Conservation (phyloP, 2,888 invertebrate genomes). For the Pollenia angustigena region DNA sequence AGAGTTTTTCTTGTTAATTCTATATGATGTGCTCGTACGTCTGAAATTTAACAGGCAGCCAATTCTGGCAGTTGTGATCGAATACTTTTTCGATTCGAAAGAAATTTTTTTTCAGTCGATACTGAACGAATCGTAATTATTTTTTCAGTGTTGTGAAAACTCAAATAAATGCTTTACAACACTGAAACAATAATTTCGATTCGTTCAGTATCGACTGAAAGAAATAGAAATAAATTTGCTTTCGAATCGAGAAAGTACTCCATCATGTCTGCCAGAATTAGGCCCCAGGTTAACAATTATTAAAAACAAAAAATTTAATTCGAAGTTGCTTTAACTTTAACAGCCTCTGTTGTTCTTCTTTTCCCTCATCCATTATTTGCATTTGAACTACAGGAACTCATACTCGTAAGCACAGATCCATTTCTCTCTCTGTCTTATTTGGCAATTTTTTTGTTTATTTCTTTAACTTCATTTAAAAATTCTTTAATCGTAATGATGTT, state of each 20-base stretch:
- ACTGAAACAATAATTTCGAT: too few relatives aligned
- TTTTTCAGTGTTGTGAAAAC: too few relatives aligned
- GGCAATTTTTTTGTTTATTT: neutral
- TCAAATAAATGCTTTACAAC: too few relatives aligned
- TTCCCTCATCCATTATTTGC: neutral
- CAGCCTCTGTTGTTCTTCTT: neutral
- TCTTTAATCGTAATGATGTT: neutral
- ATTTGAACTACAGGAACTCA: constrained; percentile 22
- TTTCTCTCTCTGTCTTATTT: constrained; percentile 8
- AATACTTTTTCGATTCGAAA: too few relatives aligned
- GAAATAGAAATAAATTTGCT: too few relatives aligned
- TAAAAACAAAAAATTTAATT: neutral
- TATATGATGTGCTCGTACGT: constrained; percentile 55
- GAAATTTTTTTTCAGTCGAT: too few relatives aligned
- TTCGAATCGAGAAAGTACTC: too few relatives aligned
- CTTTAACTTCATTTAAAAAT: constrained; percentile 10
- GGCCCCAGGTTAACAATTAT: too few relatives aligned
- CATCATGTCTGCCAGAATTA: too few relatives aligned
- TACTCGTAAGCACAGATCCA: neutral
- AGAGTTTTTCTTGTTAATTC: neutral
- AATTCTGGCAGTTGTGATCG: too few relatives aligned
- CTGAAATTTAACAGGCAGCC: constrained; percentile 47
- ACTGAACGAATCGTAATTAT: too few relatives aligned
- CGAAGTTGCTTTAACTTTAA: neutral
- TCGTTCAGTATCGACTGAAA: too few relatives aligned